Evolutionary conservation across 2,888 invertebrate species (phyloP), one percentile per base, ranked within the genome.

Genomic region (Tachina grossa): DNA sequence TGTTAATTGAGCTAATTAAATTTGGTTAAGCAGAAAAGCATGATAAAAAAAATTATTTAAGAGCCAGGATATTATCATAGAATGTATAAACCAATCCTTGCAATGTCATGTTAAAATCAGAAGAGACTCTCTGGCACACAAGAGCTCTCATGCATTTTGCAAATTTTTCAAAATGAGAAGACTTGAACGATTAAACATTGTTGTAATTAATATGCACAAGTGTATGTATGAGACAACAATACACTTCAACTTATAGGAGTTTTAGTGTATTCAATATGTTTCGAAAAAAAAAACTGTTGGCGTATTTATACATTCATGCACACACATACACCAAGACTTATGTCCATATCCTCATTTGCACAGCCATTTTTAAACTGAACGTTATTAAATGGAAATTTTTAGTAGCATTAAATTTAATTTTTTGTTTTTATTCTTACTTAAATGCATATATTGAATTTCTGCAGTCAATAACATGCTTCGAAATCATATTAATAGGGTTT

Each of bases 131-230:
- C 9, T 14, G 3, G 13, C 65, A 43, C 13, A 9, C 43, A 57
- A 71, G 57, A 16, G 71, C 57, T 57, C 22, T 55, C 5, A 51
- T 39, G 43, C 63, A 63, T 71, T 69, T 41, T 43, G 39, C 16
- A 65, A 68, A 61, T 22, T 66, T n/a, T 19, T 49, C 47, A 14
- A 66, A 76, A 66, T 76, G 66, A 66, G 41, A 57, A 22, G 16
- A 57, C 66, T 68, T 68, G 57, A 77, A 57, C 47, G 66, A 57
- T 68, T 77, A 11, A 66, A 57, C 45, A 57, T 47, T 66, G 47
- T 55, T 57, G 57, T 53, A 39, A 55, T 39, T 65, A 31, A 31
- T 31, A 31, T 31, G 31, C 6, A 31, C 31, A 31, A 0, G 1
- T 31, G 31, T 6, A 31, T 31, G 31, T 31, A 31, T 76, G 16